Evolutionary conservation across 2,888 invertebrate genomes (phyloP).

Genomic region (Himalopsyche anomala): DNA sequence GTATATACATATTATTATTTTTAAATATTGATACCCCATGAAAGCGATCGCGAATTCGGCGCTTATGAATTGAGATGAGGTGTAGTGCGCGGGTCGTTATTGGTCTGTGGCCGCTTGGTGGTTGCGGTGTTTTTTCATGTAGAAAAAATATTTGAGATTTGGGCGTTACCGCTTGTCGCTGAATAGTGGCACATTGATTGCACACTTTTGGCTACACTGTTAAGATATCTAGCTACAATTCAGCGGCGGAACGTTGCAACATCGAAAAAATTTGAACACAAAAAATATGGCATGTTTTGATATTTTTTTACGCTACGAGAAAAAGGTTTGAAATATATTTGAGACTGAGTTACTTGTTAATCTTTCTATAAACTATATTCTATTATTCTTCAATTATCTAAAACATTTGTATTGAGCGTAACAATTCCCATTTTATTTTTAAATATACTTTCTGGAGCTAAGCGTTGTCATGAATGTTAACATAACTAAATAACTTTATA

Average conservation of each 20-base stretch:
- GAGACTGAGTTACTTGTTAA: too few relatives aligned
- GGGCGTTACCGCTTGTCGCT: conserved; percentile 63
- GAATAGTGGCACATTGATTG: conserved; percentile 65
- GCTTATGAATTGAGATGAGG: neutral
- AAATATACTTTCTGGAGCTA: too few relatives aligned
- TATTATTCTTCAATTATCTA: too few relatives aligned
- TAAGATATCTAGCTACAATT: conserved; percentile 46
- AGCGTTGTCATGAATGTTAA: too few relatives aligned
- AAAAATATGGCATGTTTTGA: neutral
- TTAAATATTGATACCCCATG: neutral
- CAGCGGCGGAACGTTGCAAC: conserved; percentile 2
- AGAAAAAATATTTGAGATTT: conserved; percentile 54
- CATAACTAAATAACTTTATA: too few relatives aligned
- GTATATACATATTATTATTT: neutral
- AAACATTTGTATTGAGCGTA: too few relatives aligned
- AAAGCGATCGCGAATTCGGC: neutral
- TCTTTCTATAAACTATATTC: too few relatives aligned
- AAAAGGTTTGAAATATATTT: too few relatives aligned
- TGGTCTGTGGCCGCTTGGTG: neutral
- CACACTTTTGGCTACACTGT: conserved; percentile 52
- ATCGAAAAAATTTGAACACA: neutral
- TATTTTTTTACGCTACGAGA: too few relatives aligned
- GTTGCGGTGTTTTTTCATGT: conserved; percentile 9
- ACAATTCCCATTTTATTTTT: too few relatives aligned
- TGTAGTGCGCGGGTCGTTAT: neutral